Evolutionary conservation across 2,113 vertebrate species (phyloP), one percentile per base, ranked within the genome.

Genomic region (Nematolebias whitei): DNA sequence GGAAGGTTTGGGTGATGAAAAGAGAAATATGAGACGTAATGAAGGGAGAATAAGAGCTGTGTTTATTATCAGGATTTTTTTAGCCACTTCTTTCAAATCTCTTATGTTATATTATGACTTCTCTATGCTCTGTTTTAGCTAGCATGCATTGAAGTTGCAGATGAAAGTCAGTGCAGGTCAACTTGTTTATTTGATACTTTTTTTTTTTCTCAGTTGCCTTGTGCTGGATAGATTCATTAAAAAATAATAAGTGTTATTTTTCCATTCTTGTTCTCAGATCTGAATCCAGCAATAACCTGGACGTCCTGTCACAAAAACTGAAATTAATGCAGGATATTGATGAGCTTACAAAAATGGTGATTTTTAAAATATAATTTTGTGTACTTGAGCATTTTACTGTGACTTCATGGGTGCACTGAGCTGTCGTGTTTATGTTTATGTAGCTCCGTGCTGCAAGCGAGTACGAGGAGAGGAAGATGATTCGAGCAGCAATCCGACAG

Each of bases 381-480:
- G 29, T 20, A 39, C 22, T 2, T 9, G 48, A 19, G 14, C 14
- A 12, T 3, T 12, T 50, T 44, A 4, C 3, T 29, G 41, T 23
- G 6, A 22, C 19, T 47, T 45, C 5, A 0, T 53, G 3, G 39
- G 23, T 35, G 6, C 13, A 1, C 55, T 81, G 26, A 76, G 2
- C 1, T 9, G 29, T 38, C 51, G 47, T 68, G 51, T 61, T 15
- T n/a, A 10, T 10, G 32, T 35, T 35, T 6, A 22, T 20, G 9
- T 80, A 97, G 96, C 91, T 98, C 44, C 93, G 94, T 23, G 88
- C 90, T 0, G 92, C 96, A 0, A 86, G 75, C 0, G 95, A 96
- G 59, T 98, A 95, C 0, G 95, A 97, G 83, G 96, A 98, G 70
- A 95, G 96, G 64, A 97, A 96, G 83, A 76, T 98, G 74, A 98